Evolutionary conservation across 2,888 invertebrate genomes (phyloP), one percentile per base, ranked within the genome.

Genomic region (Hyposoter didymator): DNA sequence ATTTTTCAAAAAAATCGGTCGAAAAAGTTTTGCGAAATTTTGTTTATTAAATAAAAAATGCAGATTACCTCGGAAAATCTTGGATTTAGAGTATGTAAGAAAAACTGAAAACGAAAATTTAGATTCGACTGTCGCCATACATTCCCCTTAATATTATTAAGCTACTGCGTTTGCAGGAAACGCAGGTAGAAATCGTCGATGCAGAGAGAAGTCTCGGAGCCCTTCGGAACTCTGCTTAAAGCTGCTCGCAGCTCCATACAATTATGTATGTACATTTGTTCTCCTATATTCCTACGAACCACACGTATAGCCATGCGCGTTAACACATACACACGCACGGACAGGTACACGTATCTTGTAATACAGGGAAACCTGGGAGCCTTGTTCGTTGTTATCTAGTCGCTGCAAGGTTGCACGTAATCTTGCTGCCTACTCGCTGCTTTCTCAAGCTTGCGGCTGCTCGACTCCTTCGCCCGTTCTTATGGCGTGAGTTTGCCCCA

Each of bases 381-480:
- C 73, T 62, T 78, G 32, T 74, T 69, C 69, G 49, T 70, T 43
- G 81, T 74, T 78, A 81, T 84, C 81, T 78, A 78, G 47, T 35
- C 74, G 22, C 22, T 84, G 74, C 81, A 81, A 81, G 72, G 81
- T 74, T 73, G 49, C 72, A 47, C 39, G 84, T 82, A 78, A 82
- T 84, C 78, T 84, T 78, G 64, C 69, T 74, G 69, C 52, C 49
- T 59, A 64, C 76, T 49, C n/a, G 10, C 10, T 28, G 59, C 69
- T 78, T 84, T 69, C 64, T 64, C 73, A 62, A 84, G 62, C 81
- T 70, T 32, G n/a, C n/a, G n/a, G n/a, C n/a, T n/a, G 32, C 70
- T 47, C 59, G 59, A 32, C 32, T 70, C 67, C 74, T 81, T 49
- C 52, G 75, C 76, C 66, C 28, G 28, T 2, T 67, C 78, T 78